phyloP scores from a whole-genome alignment of 2,797 vertebrate genomes.

The Pyrrhura leucotis region DNA sequence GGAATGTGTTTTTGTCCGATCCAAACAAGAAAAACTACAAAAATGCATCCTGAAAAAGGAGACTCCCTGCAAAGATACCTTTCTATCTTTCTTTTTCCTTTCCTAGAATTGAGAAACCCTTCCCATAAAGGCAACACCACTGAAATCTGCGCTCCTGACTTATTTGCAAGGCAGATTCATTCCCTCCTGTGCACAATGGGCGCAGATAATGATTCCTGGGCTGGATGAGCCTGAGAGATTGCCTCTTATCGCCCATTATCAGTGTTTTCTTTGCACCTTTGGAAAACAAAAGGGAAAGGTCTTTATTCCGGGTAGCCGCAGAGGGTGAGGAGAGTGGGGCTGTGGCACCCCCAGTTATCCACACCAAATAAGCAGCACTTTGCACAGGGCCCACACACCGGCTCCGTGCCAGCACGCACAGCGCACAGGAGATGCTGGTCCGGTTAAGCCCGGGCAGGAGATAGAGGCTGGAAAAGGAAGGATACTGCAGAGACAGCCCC shows the following conservation, averaged over 20 bases:
- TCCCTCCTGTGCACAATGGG: background rate
- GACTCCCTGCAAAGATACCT: background rate
- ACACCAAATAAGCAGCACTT: rapidly evolving
- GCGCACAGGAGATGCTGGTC: background rate
- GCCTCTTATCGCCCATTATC: background rate
- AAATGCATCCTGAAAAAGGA: background rate
- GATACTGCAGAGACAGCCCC: background rate
- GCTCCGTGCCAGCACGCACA: rapidly evolving
- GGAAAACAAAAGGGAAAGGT: background rate
- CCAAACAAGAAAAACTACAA: background rate
- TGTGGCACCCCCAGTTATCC: background rate
- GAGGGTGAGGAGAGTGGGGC: background rate
- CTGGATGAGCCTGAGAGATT: background rate
- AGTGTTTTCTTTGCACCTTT: background rate
- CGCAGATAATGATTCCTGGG: background rate
- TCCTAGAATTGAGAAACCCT: background rate
- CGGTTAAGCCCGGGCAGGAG: background rate
- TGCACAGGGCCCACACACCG: rapidly evolving
- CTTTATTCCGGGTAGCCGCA: background rate
- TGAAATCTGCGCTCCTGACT: background rate
- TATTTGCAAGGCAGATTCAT: background rate
- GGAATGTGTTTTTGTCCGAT: background rate
- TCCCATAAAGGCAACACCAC: background rate
- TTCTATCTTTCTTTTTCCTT: background rate
- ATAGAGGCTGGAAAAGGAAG: background rate